A percentile compares a stretch with the other conserved stretches of the same genome.
Evolutionary conservation across 2,113 vertebrate genomes (phyloP).

Genomic region (Callorhinus ursinus): DNA sequence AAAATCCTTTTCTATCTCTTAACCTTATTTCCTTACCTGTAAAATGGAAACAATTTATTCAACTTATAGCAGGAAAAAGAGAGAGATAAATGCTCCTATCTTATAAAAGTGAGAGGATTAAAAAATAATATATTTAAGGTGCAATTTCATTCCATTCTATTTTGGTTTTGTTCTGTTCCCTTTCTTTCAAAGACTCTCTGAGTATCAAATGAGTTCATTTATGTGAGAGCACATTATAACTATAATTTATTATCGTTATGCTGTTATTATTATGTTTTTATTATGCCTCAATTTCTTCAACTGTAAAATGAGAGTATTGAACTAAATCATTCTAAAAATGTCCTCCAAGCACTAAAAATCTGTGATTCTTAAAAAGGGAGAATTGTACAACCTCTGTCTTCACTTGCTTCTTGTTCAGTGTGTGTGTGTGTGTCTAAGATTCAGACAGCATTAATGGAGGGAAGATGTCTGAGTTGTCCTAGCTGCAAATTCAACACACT

Average conservation of each 20-base stretch:
- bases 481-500: background rate
- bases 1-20: background rate
- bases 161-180: background rate
- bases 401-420: background rate
- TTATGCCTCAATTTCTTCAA: conserved; percentile 10
- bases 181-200: background rate
- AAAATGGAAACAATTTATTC: background rate
- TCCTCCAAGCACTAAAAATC: background rate
- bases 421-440: background rate
- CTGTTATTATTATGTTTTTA: conserved; percentile 18
- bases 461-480: background rate
- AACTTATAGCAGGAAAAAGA: background rate
- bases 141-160: background rate
- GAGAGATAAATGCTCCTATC: background rate
- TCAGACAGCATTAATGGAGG: background rate
- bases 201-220: background rate
- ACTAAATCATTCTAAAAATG: background rate
- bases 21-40: background rate
- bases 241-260: background rate
- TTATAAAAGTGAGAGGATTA: background rate
- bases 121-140: background rate
- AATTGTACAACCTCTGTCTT: background rate
- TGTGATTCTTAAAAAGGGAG: background rate
- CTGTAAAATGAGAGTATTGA: background rate
- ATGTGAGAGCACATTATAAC: background rate